Evolutionary conservation across 2,888 invertebrate species (phyloP), one percentile per base, ranked within the genome.

Genomic region (Anoncus sp.): DNA sequence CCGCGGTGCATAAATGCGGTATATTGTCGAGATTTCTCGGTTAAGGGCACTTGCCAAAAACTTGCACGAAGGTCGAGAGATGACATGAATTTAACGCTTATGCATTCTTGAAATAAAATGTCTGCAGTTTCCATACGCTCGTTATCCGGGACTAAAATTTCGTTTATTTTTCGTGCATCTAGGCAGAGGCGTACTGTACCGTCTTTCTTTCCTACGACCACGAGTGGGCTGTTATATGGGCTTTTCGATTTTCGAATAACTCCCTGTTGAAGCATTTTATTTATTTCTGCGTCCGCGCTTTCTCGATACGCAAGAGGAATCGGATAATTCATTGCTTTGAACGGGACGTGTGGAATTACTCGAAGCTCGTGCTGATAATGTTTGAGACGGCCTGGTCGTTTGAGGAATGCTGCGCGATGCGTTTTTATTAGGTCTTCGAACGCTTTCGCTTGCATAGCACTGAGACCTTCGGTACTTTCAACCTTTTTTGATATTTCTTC

Each of bases 261-360:
- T 0, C 49, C 38, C 10, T 35, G 2, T 10, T 31, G 12, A 1
- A 60, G 18, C 60, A 70, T 40, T 27, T 38, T 60, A 38, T 22
- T 1, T 2, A 60, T 60, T 20, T 70, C 60, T 0, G 0, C 9
- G 4, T 70, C 71, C 1, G 62, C 71, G 6, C 38, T 53, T 0
- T 71, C 43, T 4, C 45, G 40, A 12, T 71, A 60, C 1, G 62
- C 62, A 1, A 71, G 16, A 1, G 71, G 71, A 0, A 71, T 45
- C 1, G 62, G 53, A 12, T 71, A 62, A 0, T 24, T 22, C 2
- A 16, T 22, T 1, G 59, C 24, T 16, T 49, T 31, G 16, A 60
- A 70, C 3, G 60, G 27, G 5, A 20, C 14, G 16, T 70, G 70
- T 18, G 49, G 27, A 0, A 51, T 40, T 0, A 27, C 40, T 4